Conservation (phyloP, 2,888 invertebrate genomes). For the Phania funesta region DNA sequence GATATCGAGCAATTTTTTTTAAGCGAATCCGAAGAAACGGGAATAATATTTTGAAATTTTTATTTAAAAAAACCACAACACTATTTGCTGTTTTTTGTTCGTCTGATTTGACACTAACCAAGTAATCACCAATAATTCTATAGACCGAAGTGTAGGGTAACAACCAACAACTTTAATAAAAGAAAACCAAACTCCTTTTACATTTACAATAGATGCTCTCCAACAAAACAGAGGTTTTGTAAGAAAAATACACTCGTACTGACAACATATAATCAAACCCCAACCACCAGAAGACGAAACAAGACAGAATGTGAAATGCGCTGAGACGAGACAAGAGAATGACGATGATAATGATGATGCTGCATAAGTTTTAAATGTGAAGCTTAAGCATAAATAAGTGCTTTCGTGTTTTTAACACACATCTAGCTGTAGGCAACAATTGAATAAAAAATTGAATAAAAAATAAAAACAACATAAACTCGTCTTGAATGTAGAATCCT, state of each 20-base stretch:
- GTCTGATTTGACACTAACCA: too few species aligned
- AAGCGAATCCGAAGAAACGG: too few species aligned
- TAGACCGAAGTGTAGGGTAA: slow-evolving; percentile 21
- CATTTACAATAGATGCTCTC: slow-evolving; percentile 6
- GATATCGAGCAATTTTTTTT: too few species aligned
- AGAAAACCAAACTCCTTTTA: neutral
- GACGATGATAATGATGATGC: slow-evolving; percentile 15
- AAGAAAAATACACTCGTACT: slow-evolving; percentile 32
- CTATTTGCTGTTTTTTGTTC: too few species aligned
- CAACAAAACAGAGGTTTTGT: slow-evolving; percentile 8
- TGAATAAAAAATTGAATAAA: slow-evolving; percentile 60
- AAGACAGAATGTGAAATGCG: slow-evolving; percentile 25
- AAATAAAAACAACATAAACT: slow-evolving; percentile 26
- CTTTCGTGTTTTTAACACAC: slow-evolving; percentile 53
- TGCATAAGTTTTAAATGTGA: slow-evolving; percentile 51
- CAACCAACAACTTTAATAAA: neutral
- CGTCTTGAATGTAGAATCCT: slow-evolving; percentile 59
- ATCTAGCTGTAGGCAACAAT: slow-evolving; percentile 60
- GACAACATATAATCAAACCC: slow-evolving; percentile 61
- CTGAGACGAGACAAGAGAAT: slow-evolving; percentile 27
- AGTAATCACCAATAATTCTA: neutral
- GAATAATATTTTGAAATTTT: too few species aligned
- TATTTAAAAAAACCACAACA: too few species aligned
- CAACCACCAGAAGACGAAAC: slow-evolving; percentile 34
- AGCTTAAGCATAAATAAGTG: slow-evolving; percentile 61